Percentiles rank a stretch among this genome's conserved stretches.
Conservation (phyloP, 2,888 invertebrate genomes). For the Aspidiotus destructor region DNA sequence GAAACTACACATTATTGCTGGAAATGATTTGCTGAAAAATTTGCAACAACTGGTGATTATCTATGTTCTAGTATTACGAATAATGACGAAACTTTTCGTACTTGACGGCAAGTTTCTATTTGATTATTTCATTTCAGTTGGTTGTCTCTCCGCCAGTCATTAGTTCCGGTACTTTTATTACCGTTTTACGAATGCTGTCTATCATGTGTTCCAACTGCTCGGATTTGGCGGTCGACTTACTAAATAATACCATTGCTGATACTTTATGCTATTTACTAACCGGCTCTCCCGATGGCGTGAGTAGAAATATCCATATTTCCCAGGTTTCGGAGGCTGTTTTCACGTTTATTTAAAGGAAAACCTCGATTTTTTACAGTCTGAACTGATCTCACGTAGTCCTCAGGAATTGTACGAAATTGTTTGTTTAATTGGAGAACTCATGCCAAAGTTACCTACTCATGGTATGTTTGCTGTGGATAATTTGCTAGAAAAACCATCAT, state of each 20-base stretch:
- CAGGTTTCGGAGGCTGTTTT: neutral
- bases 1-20: constrained; percentile 86
- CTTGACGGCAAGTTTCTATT: neutral
- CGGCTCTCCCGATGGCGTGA: constrained; percentile 47
- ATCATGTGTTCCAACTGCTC: constrained; percentile 94
- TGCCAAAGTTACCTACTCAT: constrained; percentile 90
- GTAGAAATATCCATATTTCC: constrained; percentile 1
- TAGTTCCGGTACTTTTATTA: constrained; percentile 89
- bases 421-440: constrained; percentile 89
- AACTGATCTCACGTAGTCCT: constrained; percentile 80
- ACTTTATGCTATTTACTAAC: constrained; percentile 88
- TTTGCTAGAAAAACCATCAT: constrained; percentile 56
- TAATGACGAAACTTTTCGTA: neutral
- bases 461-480: constrained; percentile 92
- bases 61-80: constrained; percentile 1
- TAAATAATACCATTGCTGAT: constrained; percentile 92
- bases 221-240: constrained; percentile 78
- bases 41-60: constrained; percentile 72
- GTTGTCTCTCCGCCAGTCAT: constrained; percentile 92
- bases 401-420: constrained; percentile 97
- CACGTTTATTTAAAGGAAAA: neutral
- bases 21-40: constrained; percentile 80
- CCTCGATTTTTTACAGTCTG: constrained; percentile 47
- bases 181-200: constrained; percentile 90
- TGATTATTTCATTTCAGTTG: constrained; percentile 48